Conservation (phyloP, 2,888 invertebrate genomes). For the Linhomoeus sp. region DNA sequence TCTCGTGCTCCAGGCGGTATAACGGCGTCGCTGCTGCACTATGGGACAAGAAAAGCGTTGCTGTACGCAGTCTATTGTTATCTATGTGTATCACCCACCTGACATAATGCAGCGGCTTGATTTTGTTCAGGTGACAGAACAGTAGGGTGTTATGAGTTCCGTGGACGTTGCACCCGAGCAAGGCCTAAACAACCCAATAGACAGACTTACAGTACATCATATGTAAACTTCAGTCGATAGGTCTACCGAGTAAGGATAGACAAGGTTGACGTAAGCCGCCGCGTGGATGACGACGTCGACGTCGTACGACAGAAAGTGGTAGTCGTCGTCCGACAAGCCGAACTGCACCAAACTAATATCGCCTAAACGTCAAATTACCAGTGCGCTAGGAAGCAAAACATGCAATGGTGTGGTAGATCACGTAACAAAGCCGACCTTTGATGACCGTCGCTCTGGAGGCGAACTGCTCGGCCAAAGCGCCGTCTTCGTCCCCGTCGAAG, state of each 20-base stretch:
- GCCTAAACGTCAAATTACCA: conserved; percentile 14
- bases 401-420: neutral
- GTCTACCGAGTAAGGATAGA: conserved; percentile 31
- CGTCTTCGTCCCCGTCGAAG: too few relatives aligned
- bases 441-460: neutral
- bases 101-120: conserved; percentile 32
- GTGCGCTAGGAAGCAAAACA: neutral
- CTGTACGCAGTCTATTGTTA: neutral
- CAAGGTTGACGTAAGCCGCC: conserved; percentile 31
- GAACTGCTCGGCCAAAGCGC: conserved; percentile 12
- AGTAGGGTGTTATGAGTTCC: conserved; percentile 31
- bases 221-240: too few relatives aligned
- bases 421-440: neutral
- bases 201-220: too few relatives aligned
- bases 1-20: conserved; percentile 24
- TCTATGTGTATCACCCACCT: conserved; percentile 18
- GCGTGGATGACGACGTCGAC: conserved; percentile 31
- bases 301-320: conserved; percentile 29
- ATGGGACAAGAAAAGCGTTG: conserved; percentile 1
- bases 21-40: conserved; percentile 29
- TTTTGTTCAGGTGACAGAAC: conserved; percentile 30
- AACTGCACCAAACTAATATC: conserved; percentile 29
- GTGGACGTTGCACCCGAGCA: conserved; percentile 30
- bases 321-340: conserved; percentile 30
- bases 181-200: conserved; percentile 28